phyloP scores from a whole-genome alignment of 2,797 vertebrate species.

The Leucoraja ocellata region DNA sequence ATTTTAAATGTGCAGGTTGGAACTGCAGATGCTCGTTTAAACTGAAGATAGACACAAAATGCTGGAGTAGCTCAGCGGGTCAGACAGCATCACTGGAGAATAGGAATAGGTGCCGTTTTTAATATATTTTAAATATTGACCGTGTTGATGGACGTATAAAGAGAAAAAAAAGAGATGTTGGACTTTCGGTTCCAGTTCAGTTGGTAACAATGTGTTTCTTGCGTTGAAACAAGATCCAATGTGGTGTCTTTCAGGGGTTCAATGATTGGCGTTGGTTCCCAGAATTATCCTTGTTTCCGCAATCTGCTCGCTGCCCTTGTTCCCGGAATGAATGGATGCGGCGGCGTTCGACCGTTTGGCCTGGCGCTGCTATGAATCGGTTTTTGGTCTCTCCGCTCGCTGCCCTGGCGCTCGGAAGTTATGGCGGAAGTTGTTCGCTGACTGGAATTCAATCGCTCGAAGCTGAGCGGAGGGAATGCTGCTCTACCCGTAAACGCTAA shows the following conservation, averaged over 20 bases:
- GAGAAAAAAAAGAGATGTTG: not conserved
- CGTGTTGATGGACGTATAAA: not conserved
- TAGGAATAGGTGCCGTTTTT: too few species aligned
- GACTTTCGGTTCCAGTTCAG: not conserved
- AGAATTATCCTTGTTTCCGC: not conserved
- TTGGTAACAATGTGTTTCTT: not conserved
- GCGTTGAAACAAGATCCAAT: not conserved
- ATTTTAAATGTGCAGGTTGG: not conserved
- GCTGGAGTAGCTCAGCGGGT: too few species aligned
- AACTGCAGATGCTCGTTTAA: too few species aligned
- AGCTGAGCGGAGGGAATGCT: constrained; percentile 11
- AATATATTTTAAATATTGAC: not conserved
- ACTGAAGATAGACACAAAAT: too few species aligned
- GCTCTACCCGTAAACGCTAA: not conserved
- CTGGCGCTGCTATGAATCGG: constrained; percentile 8
- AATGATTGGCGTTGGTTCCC: not conserved
- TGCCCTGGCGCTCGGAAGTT: constrained; percentile 57
- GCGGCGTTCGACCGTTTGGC: not conserved
- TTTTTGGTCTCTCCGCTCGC: constrained; percentile 49
- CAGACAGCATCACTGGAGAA: too few species aligned
- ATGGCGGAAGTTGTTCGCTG: constrained; percentile 59
- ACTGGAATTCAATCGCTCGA: constrained; percentile 28
- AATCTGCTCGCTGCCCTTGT: not conserved
- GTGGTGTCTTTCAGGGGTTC: not conserved
- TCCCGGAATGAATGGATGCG: not conserved